Base-by-base conservation (phyloP, 2,888 invertebrate species). In the Mylabris sibirica region DNA sequence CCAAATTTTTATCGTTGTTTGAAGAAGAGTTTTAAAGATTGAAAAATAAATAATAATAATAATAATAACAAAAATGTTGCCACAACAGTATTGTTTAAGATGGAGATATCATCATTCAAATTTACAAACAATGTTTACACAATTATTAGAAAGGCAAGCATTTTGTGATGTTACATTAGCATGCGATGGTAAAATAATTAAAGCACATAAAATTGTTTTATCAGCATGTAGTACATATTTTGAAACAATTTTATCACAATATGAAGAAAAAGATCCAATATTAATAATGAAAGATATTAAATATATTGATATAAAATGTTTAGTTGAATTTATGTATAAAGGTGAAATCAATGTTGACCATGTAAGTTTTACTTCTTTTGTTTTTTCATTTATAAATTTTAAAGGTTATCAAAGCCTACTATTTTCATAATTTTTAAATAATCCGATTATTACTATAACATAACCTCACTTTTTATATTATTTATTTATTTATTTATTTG, bases 311-410 rank as follows among this genome's bases (percentile, higher is more conserved):
- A 91, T 97, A 79, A 92, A 92, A 84, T 95, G 95, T 72, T 89
- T 97, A 75, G 93, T 97, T 66, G 95, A 96, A 84, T 97, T 96
- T 84, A 97, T 97, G 96, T 97, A 97, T 85, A 95, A 95, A 81
- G 97, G 97, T 74, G 97, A 97, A 87, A 96, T 97, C 85, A 96
- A 95, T 86, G 96, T 97, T 68, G 95, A 95, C 81, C 95, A 96
- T 87, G 96, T 96, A 85, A 92, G 93, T 26, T 41, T 8, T 20
- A 9, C n/a, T 57, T 57, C 64, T 57, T 63, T 66, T 26, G 3
- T 41, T 3, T n/a, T 41, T 41, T 14, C 2, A 44, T 12, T 6
- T n/a, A 17, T 12, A 17, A 9, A 22, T 6, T 53, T 53, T 30
- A 30, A 8, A 49, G 49, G 53, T 53, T 53, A 24, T 17, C 5